Percentiles rank a stretch among this genome's conserved stretches.
Conservation (phyloP, 2,797 vertebrate genomes). For the Alfaro cultratus region DNA sequence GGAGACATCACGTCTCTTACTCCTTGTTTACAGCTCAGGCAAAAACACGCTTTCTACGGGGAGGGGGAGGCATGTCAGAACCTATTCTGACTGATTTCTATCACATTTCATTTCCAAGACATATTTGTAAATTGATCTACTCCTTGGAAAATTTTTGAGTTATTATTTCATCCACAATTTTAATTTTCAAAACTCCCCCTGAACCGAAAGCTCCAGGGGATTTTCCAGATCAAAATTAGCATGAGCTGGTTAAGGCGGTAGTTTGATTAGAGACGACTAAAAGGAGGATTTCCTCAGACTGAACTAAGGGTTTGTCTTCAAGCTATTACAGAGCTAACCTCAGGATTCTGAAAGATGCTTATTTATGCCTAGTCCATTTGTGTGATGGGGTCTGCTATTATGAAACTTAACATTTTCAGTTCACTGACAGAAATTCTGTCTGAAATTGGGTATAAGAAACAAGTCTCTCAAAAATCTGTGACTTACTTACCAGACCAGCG, state of each 20-base stretch:
- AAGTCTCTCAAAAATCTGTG: neutral
- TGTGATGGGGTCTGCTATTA: neutral
- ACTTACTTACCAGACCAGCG: neutral
- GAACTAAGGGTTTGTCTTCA: conserved; percentile 5
- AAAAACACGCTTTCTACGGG: conserved; percentile 22
- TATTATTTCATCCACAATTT: conserved; percentile 39
- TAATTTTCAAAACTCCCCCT: conserved; percentile 55
- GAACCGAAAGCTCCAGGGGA: conserved; percentile 49
- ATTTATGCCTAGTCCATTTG: neutral
- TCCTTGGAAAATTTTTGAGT: conserved; percentile 20
- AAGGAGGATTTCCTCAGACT: conserved; percentile 39
- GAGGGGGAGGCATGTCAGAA: conserved; percentile 6
- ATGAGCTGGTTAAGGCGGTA: conserved; percentile 64
- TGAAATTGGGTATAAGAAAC: too few species aligned
- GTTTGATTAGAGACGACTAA: conserved; percentile 52
- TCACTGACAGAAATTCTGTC: neutral
- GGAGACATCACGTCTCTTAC: conserved; percentile 1
- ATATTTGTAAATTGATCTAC: conserved; percentile 10
- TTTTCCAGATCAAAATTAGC: conserved; percentile 68
- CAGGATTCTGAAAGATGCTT: neutral
- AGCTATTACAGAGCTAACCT: neutral
- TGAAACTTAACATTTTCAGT: neutral
- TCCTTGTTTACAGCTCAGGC: conserved; percentile 20
- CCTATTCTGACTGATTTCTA: neutral
- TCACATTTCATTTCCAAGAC: neutral